Base-by-base conservation (phyloP, 2,888 invertebrate genomes). In the Agrochola lota region DNA sequence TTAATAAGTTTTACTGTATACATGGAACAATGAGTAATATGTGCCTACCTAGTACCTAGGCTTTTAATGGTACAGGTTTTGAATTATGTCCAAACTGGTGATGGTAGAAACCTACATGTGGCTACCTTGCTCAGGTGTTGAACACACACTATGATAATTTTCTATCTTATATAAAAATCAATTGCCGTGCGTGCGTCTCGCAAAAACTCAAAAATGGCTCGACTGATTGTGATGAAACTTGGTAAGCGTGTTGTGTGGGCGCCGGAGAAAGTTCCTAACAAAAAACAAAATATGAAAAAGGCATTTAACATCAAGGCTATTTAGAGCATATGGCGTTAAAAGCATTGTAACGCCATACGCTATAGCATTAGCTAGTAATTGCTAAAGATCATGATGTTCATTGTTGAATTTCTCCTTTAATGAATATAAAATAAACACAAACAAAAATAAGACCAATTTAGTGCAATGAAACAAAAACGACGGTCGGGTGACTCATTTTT, bases 1-100 rank as follows among this genome's bases (percentile, higher is more conserved):
- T 71, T 63, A 68, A 86, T 83, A 71, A 71, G 82, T 81, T 66
- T 71, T 71, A 64, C 67, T 43, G 20, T 43, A 46, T n/a, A n/a
- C n/a, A n/a, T 30, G 43, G 20, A 69, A 2, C 59, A 43, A 55
- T 63, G 40, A 66, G n/a, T 40, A 55, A 60, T 26, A 57, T 49
- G 35, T 75, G 43, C 35, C 20, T 49, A 17, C 4, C 40, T 59
- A 35, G 35, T 35, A 35, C 35, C 35, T 35, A 46, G 46, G 17
- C 1, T 83, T 83, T 68, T 3, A 62, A 40, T 55, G 8, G 20
- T 30, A 66, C 20, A 23, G 23, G 35, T 40, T 55, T 23, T 52
- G n/a, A 43, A 35, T 8, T 57, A 40, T 43, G 20, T 49, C 20
- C 20, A 26, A 60, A 30, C 17, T 57, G 30, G 15, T 57, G 8